Evolutionary conservation across 1,140 invertebrate genomes (phyloP).

Genomic region (Nautilus pompilius): DNA sequence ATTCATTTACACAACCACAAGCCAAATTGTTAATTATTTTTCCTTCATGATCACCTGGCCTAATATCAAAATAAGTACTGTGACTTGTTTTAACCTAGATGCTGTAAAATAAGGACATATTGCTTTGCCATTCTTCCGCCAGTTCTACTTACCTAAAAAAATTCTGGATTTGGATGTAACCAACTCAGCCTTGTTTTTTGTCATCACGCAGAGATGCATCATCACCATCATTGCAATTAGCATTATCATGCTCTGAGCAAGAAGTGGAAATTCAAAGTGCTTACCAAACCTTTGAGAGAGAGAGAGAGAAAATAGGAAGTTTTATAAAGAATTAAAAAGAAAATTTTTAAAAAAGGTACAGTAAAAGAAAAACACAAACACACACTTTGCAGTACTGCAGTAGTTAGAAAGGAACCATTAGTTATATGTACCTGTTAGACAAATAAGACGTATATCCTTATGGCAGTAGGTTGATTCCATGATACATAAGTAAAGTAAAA

Average conservation of each 20-base stretch:
- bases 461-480: not conserved
- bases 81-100: no score
- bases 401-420: not conserved
- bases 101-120: no score
- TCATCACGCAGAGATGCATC: conserved; percentile 89
- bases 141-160: conserved; percentile 80
- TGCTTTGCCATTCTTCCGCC: not conserved
- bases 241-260: conserved; percentile 97
- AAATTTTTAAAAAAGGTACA: conserved; percentile 5
- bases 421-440: not conserved
- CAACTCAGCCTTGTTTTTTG: conserved; percentile 74
- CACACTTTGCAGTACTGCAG: not conserved
- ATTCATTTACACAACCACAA: no score
- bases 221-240: conserved; percentile 93
- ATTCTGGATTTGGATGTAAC: conserved; percentile 71
- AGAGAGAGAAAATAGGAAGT: not conserved
- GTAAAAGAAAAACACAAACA: not conserved
- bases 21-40: no score
- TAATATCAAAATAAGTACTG: no score
- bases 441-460: not conserved
- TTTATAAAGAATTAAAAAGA: not conserved
- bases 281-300: conserved; percentile 85
- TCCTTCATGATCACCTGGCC: no score
- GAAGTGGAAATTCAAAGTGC: conserved; percentile 88
- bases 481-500: not conserved